Conservation (phyloP, 2,888 invertebrate species). For the Ectemnius lituratus region DNA sequence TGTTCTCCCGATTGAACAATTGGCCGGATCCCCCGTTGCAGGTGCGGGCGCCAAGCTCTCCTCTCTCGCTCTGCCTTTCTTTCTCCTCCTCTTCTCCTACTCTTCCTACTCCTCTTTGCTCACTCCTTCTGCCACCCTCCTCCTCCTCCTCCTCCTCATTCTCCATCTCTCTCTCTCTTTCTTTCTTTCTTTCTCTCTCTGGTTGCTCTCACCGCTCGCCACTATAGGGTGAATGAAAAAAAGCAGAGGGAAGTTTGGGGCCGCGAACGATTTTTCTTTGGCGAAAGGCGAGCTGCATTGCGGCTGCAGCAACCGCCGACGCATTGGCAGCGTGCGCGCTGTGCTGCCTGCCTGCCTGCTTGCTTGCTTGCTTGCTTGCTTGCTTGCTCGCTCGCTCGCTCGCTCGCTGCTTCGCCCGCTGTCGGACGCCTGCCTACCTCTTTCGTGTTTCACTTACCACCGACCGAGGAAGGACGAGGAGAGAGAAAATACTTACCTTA, state of each 20-base stretch:
- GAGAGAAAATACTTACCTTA: neutral
- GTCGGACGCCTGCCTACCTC: no score
- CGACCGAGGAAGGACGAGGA: no score
- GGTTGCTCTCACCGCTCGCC: no score
- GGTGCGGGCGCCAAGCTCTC: neutral
- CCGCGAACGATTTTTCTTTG: constrained; percentile 57
- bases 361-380: no score
- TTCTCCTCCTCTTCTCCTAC: no score
- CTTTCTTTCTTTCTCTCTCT: no score
- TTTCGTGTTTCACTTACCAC: neutral
- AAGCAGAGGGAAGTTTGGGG: constrained; percentile 27
- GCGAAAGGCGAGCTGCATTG: constrained; percentile 56
- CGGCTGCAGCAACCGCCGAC: constrained; percentile 60
- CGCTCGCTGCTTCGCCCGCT: constrained; percentile 27
- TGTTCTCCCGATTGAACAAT: constrained; percentile 6
- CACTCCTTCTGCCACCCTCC: no score
- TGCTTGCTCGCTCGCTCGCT: no score
- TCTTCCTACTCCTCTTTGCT: no score
- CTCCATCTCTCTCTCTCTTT: no score
- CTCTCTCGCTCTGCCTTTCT: no score
- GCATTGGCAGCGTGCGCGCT: constrained; percentile 55
- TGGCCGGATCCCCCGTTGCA: neutral
- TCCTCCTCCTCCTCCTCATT: no score
- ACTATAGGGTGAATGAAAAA: neutral
- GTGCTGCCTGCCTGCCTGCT: constrained; percentile 42